Base-by-base conservation (phyloP, 2,797 vertebrate species). In the Lutjanus argentimaculatus region DNA sequence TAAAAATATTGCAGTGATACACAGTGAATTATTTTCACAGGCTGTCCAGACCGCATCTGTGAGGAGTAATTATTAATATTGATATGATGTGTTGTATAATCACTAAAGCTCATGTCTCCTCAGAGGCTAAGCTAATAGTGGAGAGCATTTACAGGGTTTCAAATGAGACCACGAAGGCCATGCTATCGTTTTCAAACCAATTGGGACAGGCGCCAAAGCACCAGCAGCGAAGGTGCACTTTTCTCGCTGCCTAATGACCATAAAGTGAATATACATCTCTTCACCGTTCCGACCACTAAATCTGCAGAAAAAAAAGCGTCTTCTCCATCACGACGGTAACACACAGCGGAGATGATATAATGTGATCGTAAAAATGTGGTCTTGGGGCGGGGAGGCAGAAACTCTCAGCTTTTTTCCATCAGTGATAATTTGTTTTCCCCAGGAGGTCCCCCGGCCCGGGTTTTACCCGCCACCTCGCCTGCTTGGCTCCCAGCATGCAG, bases 221-320 rank as follows among this genome's bases (percentile, higher is more conserved):
- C 79, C 82, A 55, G 80, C 80, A 62, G 91, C 62, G 63, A 77
- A 87, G 86, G 82, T 89, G 82, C 89, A 90, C 79, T 82, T 82
- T 77, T 58, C 82, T 87, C 48, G 0, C 67, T 46, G 84, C 77
- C 88, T 92, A 93, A 93, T 91, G 90, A 91, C 86, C 90, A 75
- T 89, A 77, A 89, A 89, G 88, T 85, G 82, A 90, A 91, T 87
- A 75, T 89, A 86, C 86, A 88, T 91, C 89, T 88, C 73, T 49
- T 84, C 82, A 42, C 72, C 3, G 45, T 63, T 75, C 72, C n/a
- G 16, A 57, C 73, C 81, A 53, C 74, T 88, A 84, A 85, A 89
- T 91, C 88, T 86, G 76, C 45, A 72, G 58, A 58, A 55, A 64
- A 11, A 70, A 72, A 81, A 62, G 21, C 64, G 13, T 67, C 51